Conservation (phyloP, 2,797 vertebrate genomes). For the Phrynocephalus forsythii region DNA sequence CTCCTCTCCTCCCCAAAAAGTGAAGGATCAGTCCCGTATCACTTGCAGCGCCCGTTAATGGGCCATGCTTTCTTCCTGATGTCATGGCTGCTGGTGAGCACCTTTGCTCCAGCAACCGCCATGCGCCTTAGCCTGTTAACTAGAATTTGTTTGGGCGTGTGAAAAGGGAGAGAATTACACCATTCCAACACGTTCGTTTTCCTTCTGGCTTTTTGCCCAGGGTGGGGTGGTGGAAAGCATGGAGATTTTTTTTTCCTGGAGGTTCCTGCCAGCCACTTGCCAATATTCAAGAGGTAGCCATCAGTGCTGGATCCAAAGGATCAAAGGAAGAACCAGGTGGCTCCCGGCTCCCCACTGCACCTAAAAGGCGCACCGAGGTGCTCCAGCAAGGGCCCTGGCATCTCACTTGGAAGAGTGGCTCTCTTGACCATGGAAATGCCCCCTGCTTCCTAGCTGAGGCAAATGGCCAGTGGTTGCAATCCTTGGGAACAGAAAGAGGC, state of each 20-base stretch:
- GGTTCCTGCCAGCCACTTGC: background rate
- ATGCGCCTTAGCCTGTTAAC: background rate
- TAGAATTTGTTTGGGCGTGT: background rate
- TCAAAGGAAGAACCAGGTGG: background rate
- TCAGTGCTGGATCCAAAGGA: background rate
- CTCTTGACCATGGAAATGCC: constrained; percentile 33
- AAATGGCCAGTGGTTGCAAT: constrained; percentile 43
- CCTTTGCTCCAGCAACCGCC: background rate
- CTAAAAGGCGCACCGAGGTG: background rate
- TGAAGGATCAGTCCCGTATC: no score
- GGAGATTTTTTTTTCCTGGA: background rate
- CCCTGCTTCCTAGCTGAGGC: constrained; percentile 52
- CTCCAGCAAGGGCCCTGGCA: background rate
- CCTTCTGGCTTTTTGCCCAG: no score
- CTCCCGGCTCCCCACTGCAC: background rate
- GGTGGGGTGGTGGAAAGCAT: background rate
- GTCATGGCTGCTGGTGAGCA: background rate
- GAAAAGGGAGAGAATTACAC: background rate
- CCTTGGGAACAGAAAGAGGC: constrained; percentile 30
- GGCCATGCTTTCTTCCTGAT: no score
- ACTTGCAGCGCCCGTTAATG: no score
- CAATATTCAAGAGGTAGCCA: background rate
- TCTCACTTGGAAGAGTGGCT: constrained; percentile 11
- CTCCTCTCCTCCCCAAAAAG: no score
- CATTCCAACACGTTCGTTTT: background rate